Base-by-base conservation (phyloP, 2,113 vertebrate species). In the Lethenteron reissneri region DNA sequence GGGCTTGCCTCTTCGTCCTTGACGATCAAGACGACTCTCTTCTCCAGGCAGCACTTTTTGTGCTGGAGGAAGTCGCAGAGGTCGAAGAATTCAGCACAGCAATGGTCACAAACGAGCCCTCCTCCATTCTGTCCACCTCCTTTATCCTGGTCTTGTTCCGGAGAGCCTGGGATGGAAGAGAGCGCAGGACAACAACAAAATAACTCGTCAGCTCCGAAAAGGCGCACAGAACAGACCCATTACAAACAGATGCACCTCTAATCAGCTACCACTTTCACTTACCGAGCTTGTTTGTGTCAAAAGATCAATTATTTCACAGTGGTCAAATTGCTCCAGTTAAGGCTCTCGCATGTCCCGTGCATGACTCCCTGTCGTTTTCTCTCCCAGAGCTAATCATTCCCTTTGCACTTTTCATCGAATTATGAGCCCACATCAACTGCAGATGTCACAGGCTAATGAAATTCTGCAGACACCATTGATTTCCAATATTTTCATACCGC, bases 381-480 rank as follows among this genome's bases (percentile, higher is more conserved):
- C 87, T 84, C 84, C 83, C 85, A 82, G 85, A 41, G 87, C 86
- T 92, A 92, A 95, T 91, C 84, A 91, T 92, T 92, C 90, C 88
- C 88, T 88, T 89, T 86, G 86, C 84, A 82, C 88, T 86, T 92
- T 96, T 90, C 87, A 92, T 96, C 87, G 91, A 90, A 91, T 95
- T 95, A 97, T 95, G 92, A 95, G 84, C 82, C 81, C 79, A 87
- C 87, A 94, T 94, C 91, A 90, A 87, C 90, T 86, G 89, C 89
- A 87, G 88, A 94, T 89, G 86, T 89, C 81, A 88, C 87, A 83
- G 80, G 88, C 86, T 97, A 95, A 95, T 96, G 88, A 89, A 95
- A 97, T 97, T 96, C 92, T 88, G 94, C 92, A 92, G 83, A 85
- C 84, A 83, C 75, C 81, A 95, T 95, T 85, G 91, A 97, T 97